Conservation (phyloP, 1,140 invertebrate genomes). For the Apis florea region DNA sequence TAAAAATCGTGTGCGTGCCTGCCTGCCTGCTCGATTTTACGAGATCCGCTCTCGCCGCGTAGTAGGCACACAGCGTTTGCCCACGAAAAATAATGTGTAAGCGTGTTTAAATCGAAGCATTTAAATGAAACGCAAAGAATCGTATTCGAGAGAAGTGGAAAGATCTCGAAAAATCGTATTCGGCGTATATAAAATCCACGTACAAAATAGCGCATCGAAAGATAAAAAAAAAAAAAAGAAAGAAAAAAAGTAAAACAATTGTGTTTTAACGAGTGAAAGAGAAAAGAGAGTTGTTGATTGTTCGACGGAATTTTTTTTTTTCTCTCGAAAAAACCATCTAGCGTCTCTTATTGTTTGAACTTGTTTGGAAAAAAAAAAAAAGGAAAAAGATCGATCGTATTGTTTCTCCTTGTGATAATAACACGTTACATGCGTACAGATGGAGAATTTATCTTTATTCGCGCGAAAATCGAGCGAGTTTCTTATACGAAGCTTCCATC, state of each 20-base stretch:
- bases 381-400: not conserved
- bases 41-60: slow-evolving; percentile 33
- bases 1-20: not conserved
- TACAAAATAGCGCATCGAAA: slow-evolving; percentile 36
- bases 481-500: slow-evolving; percentile 39
- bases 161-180: slow-evolving; percentile 25
- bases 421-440: not conserved
- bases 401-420: slow-evolving; percentile 32
- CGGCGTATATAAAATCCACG: not conserved
- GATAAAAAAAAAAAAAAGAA: no score
- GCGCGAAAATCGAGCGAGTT: slow-evolving; percentile 3
- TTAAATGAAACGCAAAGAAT: no score
- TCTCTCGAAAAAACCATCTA: not conserved
- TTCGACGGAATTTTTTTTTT: not conserved
- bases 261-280: slow-evolving; percentile 2
- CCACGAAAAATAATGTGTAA: no score
- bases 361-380: not conserved
- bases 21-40: slow-evolving; percentile 29
- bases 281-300: not conserved
- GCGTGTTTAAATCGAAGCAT: not conserved
- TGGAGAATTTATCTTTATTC: not conserved
- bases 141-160: not conserved
- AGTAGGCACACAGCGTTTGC: no score
- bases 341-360: not conserved
- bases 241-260: not conserved